phyloP scores from a whole-genome alignment of 2,113 vertebrate species.

The Tupaia chinensis region DNA sequence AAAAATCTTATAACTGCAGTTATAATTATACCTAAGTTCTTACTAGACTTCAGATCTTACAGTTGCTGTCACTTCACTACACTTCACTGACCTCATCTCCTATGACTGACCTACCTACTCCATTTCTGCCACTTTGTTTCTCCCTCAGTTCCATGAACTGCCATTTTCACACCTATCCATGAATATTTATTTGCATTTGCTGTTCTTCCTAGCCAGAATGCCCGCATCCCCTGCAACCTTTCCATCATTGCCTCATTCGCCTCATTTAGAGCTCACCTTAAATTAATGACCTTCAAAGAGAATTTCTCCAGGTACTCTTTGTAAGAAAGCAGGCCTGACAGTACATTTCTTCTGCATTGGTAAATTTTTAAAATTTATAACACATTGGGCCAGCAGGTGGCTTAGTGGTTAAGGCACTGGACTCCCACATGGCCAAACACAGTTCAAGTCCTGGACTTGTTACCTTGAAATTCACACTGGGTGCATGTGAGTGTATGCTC shows the following conservation, averaged over 20 bases:
- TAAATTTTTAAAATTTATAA: not conserved
- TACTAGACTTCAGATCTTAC: not conserved
- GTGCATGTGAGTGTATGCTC: too few species aligned
- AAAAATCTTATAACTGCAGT: not conserved
- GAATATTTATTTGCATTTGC: not conserved
- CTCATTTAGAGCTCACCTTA: not conserved
- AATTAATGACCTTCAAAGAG: not conserved
- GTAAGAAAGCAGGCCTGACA: not conserved
- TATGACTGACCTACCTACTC: not conserved
- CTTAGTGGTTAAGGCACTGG: too few species aligned
- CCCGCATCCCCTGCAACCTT: not conserved
- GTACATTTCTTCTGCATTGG: not conserved
- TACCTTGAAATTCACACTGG: too few species aligned
- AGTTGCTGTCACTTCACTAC: not conserved
- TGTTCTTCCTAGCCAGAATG: not conserved
- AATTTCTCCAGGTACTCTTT: not conserved
- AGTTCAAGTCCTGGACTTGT: too few species aligned
- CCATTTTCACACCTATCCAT: not conserved
- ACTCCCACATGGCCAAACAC: too few species aligned
- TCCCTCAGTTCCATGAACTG: not conserved
- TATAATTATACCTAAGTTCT: not conserved
- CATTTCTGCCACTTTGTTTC: not conserved
- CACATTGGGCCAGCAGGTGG: too few species aligned
- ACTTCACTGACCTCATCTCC: not conserved
- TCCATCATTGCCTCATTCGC: not conserved